phyloP scores from a whole-genome alignment of 2,113 vertebrate species.

The Dipodomys ordii region DNA sequence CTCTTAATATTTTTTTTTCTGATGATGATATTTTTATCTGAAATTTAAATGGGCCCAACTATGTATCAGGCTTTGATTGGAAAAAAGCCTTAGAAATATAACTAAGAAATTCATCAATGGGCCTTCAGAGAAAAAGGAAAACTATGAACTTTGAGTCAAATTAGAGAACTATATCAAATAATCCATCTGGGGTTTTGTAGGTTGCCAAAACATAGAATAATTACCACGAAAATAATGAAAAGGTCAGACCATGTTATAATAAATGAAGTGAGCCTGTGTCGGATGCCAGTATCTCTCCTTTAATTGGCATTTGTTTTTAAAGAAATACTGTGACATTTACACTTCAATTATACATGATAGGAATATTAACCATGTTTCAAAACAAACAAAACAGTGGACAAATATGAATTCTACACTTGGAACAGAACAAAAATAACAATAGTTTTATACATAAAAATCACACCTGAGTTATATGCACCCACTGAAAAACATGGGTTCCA shows the following conservation, averaged over 20 bases:
- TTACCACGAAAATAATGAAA: slow-evolving; percentile 77
- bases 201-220: slow-evolving; percentile 65
- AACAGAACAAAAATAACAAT: slow-evolving; percentile 49
- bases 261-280: slow-evolving; percentile 58
- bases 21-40: background rate
- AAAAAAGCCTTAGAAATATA: background rate
- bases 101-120: background rate
- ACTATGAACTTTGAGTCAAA: slow-evolving; percentile 17
- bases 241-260: slow-evolving; percentile 69
- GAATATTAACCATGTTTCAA: slow-evolving; percentile 66
- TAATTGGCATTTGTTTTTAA: slow-evolving; percentile 74
- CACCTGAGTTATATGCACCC: too few species aligned
- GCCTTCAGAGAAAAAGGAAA: background rate
- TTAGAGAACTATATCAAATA: slow-evolving; percentile 19
- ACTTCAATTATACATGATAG: slow-evolving; percentile 69
- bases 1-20: too few species aligned
- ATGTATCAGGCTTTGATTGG: background rate
- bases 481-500: background rate
- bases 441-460: background rate
- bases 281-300: slow-evolving; percentile 62
- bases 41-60: background rate
- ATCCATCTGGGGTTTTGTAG: slow-evolving; percentile 52
- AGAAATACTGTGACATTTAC: slow-evolving; percentile 74
- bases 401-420: slow-evolving; percentile 39
- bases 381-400: slow-evolving; percentile 55